phyloP scores from a whole-genome alignment of 2,113 vertebrate genomes.

The Aphyosemion australe region DNA sequence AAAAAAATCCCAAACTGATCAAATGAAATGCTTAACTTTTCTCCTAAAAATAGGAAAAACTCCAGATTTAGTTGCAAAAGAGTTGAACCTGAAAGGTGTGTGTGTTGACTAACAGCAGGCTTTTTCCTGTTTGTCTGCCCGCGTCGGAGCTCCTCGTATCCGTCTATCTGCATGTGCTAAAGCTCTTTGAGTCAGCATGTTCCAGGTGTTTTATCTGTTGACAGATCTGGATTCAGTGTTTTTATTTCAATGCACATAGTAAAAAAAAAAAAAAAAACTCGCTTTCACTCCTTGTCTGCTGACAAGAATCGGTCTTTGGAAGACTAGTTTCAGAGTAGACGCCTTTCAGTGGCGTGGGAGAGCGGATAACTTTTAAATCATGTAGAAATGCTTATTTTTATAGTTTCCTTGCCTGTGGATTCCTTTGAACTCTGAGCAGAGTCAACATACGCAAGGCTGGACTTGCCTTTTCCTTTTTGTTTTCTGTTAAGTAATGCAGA shows the following conservation, averaged over 20 bases:
- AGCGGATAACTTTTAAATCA: constrained; percentile 28
- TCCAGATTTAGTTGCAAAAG: constrained; percentile 20
- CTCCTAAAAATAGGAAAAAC: constrained; percentile 5
- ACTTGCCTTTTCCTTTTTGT: background rate
- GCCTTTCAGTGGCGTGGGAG: constrained; percentile 28
- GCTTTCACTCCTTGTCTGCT: constrained; percentile 10
- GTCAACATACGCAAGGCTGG: constrained; percentile 17
- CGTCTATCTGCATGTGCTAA: constrained; percentile 44
- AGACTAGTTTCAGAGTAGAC: constrained; percentile 34
- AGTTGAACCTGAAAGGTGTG: constrained; percentile 26
- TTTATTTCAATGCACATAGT: constrained; percentile 15
- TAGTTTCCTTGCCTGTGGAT: constrained; percentile 12
- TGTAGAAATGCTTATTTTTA: constrained; percentile 61
- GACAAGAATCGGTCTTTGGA: constrained; percentile 32
- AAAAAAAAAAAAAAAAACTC: constrained; percentile 18
- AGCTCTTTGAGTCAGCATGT: constrained; percentile 38
- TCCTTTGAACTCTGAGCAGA: constrained; percentile 18
- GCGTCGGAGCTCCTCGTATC: constrained; percentile 2
- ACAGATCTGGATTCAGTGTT: constrained; percentile 41
- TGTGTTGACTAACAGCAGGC: constrained; percentile 12
- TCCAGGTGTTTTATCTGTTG: constrained; percentile 14
- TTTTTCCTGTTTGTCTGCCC: background rate
- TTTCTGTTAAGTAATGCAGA: constrained; percentile 13
- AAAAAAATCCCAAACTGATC: background rate
- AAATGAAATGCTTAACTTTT: background rate